A percentile compares a stretch with the other conserved stretches of the same genome.
phyloP scores from a whole-genome alignment of 1,140 invertebrate species.

The Neotoxoptera formosana region DNA sequence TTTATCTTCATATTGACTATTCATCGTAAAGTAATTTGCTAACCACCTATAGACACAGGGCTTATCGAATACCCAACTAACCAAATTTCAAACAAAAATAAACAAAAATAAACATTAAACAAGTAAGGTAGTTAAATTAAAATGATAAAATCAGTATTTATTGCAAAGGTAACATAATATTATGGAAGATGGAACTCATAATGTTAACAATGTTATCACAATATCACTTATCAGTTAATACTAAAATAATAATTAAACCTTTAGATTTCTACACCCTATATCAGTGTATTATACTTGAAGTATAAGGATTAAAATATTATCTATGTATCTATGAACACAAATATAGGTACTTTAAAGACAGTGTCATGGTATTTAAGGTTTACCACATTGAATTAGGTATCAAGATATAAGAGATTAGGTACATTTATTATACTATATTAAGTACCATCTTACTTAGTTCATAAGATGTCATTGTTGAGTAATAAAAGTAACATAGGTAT shows the following conservation, averaged over 20 bases:
- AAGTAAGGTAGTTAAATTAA: neutral
- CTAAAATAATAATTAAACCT: neutral
- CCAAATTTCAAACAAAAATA: neutral
- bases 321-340: neutral
- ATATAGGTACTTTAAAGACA: neutral
- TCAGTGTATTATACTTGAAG: neutral
- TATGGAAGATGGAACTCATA: neutral
- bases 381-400: neutral
- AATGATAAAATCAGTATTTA: neutral
- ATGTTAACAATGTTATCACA: neutral
- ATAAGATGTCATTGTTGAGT: neutral
- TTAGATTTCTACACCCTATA: neutral
- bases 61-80: neutral
- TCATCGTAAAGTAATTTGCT: too few species aligned
- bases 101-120: neutral
- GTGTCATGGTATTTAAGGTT: neutral
- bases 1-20: neutral
- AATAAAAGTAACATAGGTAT: neutral
- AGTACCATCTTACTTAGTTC: neutral
- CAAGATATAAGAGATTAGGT: neutral
- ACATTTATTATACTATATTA: neutral
- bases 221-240: slow-evolving; percentile 24
- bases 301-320: neutral
- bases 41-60: too few species aligned
- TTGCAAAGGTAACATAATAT: neutral